Percentiles rank a stretch among this genome's conserved stretches.
Evolutionary conservation across 2,888 invertebrate genomes (phyloP).

Genomic region (Brachypalpus laphriformis): DNA sequence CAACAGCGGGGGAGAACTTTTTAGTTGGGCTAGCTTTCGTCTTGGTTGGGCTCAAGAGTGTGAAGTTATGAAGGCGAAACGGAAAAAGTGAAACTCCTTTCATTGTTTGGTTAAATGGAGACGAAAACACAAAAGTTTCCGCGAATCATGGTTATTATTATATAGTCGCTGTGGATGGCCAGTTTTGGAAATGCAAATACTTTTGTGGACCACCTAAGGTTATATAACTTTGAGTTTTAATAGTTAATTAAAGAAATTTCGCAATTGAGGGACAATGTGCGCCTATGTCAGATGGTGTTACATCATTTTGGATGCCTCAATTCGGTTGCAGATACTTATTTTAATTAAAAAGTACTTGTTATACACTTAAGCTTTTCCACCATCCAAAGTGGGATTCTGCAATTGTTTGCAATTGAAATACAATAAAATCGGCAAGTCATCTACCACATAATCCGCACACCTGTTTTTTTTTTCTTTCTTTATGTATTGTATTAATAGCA

Average conservation of each 20-base stretch:
- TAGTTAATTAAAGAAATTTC: slow-evolving; percentile 1
- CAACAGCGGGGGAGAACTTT: background rate
- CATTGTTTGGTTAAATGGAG: slow-evolving; percentile 11
- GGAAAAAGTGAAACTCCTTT: slow-evolving; percentile 70
- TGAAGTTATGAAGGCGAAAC: slow-evolving; percentile 44
- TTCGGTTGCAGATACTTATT: background rate
- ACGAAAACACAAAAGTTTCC: background rate
- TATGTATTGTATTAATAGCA: too few species aligned
- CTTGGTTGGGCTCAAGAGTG: slow-evolving; percentile 34
- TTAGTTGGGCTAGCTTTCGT: slow-evolving; percentile 42
- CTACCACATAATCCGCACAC: background rate
- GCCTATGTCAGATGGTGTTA: background rate
- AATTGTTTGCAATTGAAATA: background rate
- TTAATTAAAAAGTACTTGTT: background rate
- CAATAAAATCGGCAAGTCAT: background rate
- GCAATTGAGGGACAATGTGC: background rate
- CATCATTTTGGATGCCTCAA: background rate
- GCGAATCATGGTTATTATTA: slow-evolving; percentile 6
- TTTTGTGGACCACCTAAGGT: background rate
- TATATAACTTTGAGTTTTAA: background rate
- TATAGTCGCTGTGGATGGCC: slow-evolving; percentile 4
- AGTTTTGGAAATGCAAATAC: slow-evolving; percentile 15
- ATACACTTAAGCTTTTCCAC: background rate
- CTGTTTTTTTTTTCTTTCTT: background rate
- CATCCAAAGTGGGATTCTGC: background rate